A percentile compares a stretch with the other conserved stretches of the same genome.
These are phyloP conservation scores for Acanthacorydalis orientalis DNA, from an alignment of 2,888 invertebrate genomes.

Conservation along the genomic window DNA sequence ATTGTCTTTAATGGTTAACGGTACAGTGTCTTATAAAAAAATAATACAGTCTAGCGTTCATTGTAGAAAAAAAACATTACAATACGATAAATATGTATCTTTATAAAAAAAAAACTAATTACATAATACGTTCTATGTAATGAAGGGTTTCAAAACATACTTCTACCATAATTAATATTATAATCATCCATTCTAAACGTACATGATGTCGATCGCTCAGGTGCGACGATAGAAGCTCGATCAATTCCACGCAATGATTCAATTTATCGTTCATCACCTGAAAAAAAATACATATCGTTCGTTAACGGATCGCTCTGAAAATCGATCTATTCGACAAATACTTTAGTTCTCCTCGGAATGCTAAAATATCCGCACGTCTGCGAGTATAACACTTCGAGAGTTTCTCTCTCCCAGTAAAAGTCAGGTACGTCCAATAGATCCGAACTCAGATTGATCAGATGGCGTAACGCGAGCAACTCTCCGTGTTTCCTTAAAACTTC, in stretches of 20 bases:
- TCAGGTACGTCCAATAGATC: slow-evolving; percentile 91
- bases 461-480: slow-evolving; percentile 74
- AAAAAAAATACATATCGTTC: slow-evolving; percentile 11
- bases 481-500: slow-evolving; percentile 67
- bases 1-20: too few species aligned
- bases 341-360: slow-evolving; percentile 68
- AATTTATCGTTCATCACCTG: slow-evolving; percentile 92
- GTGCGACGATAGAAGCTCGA: slow-evolving; percentile 77
- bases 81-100: background rate
- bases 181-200: slow-evolving; percentile 94
- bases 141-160: slow-evolving; percentile 75
- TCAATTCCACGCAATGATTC: slow-evolving; percentile 82
- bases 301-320: background rate
- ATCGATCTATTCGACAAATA: slow-evolving; percentile 26
- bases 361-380: slow-evolving; percentile 71
- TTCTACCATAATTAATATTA: slow-evolving; percentile 86
- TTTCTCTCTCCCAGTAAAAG: slow-evolving; percentile 95
- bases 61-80: too few species aligned
- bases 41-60: too few species aligned
- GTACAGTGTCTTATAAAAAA: too few species aligned
- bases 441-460: slow-evolving; percentile 82
- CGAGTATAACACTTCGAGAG: slow-evolving; percentile 69
- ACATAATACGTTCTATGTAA: slow-evolving; percentile 41
- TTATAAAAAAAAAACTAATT: background rate
- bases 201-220: slow-evolving; percentile 86